Evolutionary conservation across 2,888 invertebrate species (phyloP), one percentile per base, ranked within the genome.

Genomic region (Iselma pallidipennis): DNA sequence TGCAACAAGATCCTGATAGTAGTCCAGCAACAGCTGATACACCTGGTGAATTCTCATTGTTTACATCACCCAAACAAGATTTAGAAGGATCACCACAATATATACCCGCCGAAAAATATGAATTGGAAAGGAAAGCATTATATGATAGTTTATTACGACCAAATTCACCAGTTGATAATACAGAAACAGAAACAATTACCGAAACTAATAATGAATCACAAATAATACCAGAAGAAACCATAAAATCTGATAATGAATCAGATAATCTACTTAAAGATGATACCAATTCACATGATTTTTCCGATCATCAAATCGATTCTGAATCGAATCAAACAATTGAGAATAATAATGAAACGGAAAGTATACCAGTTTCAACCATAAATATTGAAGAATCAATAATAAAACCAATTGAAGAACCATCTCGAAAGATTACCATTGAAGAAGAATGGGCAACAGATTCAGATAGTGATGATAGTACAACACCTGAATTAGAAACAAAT

Each of bases 71-170:
- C 4, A 79, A 76, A 66, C 74, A 78, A 54, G 80, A 80, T 37
- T 56, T 68, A 16, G 81, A 81, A 37, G 67, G 80, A 51, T 81
- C 80, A 0, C 82, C 82, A 0, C 80, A 82, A 66, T 82, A 82
- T 70, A 82, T 82, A 23, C 82, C 82, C 2, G 82, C 82, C 0
- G 82, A 83, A 67, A 81, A 82, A 64, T 82, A 82, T 68, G 82
- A 82, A 67, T 68, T 82, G 33, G 82, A 83, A 70, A 74, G 82
- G 2, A 80, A 76, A 64, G 82, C 82, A 3, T 76, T 82, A 74
- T 82, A 82, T 65, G 82, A 80, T 64, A 82, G 80, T 69, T 71
- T 82, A 53, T 67, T 82, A 25, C 77, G 78, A 57, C 78, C 80
- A 16, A 78, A 74, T 61, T 75, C 76, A 14, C 77, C 78, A 19